These are phyloP conservation scores for Ctenopoma kingsleyae DNA, from an alignment of 2,797 vertebrate species.

Conservation along the genomic window DNA sequence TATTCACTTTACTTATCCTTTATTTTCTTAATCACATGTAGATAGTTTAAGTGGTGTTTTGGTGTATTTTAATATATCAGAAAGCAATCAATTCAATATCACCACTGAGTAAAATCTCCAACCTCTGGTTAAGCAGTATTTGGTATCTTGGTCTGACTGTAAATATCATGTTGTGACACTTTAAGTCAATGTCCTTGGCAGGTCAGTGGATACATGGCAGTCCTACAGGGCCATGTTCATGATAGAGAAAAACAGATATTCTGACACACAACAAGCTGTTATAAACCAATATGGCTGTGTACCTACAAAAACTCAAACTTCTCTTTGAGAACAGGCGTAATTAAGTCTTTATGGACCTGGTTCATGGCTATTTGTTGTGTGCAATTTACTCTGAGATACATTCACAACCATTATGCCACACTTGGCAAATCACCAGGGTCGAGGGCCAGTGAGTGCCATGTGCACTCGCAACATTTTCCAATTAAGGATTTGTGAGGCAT, in stretches of 20 bases:
- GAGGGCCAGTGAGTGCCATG: conserved; percentile 40
- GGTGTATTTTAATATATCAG: neutral
- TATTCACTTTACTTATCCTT: neutral
- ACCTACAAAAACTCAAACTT: neutral
- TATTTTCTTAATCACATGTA: neutral
- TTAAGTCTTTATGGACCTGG: conserved; percentile 56
- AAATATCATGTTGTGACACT: conserved; percentile 45
- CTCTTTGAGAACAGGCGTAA: conserved; percentile 28
- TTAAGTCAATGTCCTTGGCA: conserved; percentile 50
- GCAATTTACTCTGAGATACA: conserved; percentile 45
- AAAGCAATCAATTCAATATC: neutral
- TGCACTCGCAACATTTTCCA: conserved; percentile 67
- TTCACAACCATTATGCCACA: conserved; percentile 56
- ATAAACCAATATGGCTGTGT: conserved; percentile 30
- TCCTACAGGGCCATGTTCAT: conserved; percentile 29
- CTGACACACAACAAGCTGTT: conserved; percentile 43
- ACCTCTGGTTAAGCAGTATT: conserved; percentile 25
- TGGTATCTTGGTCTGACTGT: conserved; percentile 31
- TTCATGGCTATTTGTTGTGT: conserved; percentile 48
- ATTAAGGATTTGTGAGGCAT: conserved; percentile 75
- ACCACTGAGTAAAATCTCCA: conserved; percentile 17
- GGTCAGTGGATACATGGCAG: conserved; percentile 40
- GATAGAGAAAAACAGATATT: conserved; percentile 55
- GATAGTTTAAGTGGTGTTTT: neutral
- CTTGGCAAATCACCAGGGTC: conserved; percentile 56